Conservation (phyloP, 2,797 vertebrate genomes). For the Uromys caudimaculatus region DNA sequence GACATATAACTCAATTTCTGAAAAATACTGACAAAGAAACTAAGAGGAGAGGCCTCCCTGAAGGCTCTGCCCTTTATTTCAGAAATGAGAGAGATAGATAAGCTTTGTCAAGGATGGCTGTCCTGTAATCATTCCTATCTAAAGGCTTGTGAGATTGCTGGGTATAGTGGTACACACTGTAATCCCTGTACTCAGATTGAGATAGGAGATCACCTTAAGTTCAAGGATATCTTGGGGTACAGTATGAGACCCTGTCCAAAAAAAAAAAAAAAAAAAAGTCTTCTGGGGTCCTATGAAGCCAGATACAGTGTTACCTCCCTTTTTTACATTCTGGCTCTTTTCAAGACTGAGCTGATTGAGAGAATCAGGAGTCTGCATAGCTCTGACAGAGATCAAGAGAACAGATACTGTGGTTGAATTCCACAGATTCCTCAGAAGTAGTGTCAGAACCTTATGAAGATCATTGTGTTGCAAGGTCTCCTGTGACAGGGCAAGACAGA, state of each 20-base stretch:
- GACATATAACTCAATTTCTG: not conserved
- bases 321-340: conserved; percentile 6
- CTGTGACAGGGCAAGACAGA: not conserved
- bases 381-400: not conserved
- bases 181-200: not conserved
- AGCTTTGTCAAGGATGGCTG: not conserved
- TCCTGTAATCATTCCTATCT: not conserved
- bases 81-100: not conserved
- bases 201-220: not conserved
- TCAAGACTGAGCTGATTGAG: not conserved
- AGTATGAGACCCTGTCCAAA: not conserved
- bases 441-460: not conserved
- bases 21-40: conserved; percentile 32
- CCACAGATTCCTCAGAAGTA: not conserved
- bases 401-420: not conserved
- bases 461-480: not conserved
- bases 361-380: not conserved
- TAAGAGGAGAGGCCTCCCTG: not conserved
- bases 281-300: not conserved
- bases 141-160: not conserved
- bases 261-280: not conserved
- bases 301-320: not conserved
- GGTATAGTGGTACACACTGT: not conserved
- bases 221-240: not conserved
- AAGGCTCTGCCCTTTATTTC: not conserved